Base-by-base conservation (phyloP, 2,797 vertebrate species). In the Diceros bicornis region DNA sequence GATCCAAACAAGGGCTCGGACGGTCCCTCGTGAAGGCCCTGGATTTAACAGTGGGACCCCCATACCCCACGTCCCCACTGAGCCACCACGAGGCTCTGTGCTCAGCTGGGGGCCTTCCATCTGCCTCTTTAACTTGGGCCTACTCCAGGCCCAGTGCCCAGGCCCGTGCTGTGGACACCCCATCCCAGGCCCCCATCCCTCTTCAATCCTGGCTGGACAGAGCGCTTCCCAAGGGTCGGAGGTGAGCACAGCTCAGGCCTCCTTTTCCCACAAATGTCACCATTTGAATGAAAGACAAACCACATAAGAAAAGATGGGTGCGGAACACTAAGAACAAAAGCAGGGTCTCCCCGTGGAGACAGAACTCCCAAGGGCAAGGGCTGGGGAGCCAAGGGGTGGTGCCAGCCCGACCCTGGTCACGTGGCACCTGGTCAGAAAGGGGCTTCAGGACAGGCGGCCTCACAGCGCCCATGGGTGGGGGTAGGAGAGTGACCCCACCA, bases 1-100 rank as follows among this genome's bases (percentile, higher is more conserved):
- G 41, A 52, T 2, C 29, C 1, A 0, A 11, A 52, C 0, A 11
- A 2, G 6, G 44, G 47, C 2, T 47, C 29, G 2, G 59, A 37
- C 0, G 29, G 69, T 4, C 34, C 6, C 52, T 2, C 17, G 6
- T 2, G 8, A 17, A 66, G 37, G 71, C 21, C 29, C 1, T 1
- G 23, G 47, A 4, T 37, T 29, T 12, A 17, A 34, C 29, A 29
- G 34, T 2, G 7, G 55, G 10, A 64, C 20, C 7, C 27, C 29
- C 20, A 9, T 14, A 10, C n/a, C 18, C 64, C 62, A 55, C 4
- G 10, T 3, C 27, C 37, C 10, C 6, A 7, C 32, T 4, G 8
- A 29, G 72, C 7, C 37, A 37, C 78, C 23, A 0, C 3, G 52
- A 47, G 8, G 44, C 27, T 18, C 16, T 20, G 57, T 6, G 6